phyloP scores from a whole-genome alignment of 2,797 vertebrate genomes.

The Mus spretus region DNA sequence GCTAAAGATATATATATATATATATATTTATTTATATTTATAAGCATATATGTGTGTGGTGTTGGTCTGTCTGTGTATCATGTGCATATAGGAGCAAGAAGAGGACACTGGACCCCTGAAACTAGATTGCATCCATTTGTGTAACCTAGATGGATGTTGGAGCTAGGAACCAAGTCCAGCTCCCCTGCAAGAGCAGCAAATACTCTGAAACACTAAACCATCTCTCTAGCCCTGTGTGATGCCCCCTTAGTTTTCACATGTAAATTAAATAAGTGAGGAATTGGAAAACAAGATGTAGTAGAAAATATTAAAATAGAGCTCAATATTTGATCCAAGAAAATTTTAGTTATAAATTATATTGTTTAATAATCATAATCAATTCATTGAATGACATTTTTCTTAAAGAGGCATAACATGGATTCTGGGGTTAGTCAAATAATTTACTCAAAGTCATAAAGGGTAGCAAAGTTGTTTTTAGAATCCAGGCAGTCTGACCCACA shows the following conservation, averaged over 20 bases:
- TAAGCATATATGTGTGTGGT: background rate
- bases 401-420: conserved; percentile 28
- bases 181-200: background rate
- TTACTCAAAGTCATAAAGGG: background rate
- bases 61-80: background rate
- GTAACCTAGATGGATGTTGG: background rate
- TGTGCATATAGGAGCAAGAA: background rate
- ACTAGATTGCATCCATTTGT: background rate
- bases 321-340: conserved; percentile 45
- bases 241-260: conserved; percentile 28
- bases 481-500: background rate
- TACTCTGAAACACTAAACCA: background rate
- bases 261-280: background rate
- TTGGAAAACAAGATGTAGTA: conserved; percentile 45
- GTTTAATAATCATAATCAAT: conserved; percentile 14
- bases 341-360: conserved; percentile 1
- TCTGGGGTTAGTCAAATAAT: background rate
- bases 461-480: background rate
- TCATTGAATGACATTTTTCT: conserved; percentile 48
- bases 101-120: background rate
- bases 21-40: too few species aligned
- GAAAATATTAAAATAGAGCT: conserved; percentile 39
- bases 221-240: background rate
- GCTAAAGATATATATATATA: too few species aligned
- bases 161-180: background rate